Conservation (phyloP, 2,888 invertebrate genomes). For the Lasioglossum vierecki region DNA sequence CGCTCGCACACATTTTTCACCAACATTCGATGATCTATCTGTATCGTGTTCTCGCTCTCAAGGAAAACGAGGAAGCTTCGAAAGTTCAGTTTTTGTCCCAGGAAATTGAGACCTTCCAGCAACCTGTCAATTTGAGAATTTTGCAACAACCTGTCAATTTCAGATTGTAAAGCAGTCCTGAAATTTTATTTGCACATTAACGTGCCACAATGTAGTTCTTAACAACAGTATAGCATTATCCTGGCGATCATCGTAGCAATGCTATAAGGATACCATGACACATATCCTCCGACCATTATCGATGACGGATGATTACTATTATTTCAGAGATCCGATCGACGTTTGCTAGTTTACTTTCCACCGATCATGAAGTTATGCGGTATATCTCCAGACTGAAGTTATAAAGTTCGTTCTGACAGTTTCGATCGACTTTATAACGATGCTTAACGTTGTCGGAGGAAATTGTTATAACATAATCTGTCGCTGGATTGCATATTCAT, state of each 20-base stretch:
- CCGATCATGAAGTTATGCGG: background rate
- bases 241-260: slow-evolving; percentile 4
- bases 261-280: slow-evolving; percentile 11
- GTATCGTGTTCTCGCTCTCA: background rate
- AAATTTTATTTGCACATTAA: slow-evolving; percentile 13
- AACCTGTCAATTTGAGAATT: background rate
- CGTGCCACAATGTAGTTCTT: background rate
- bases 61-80: background rate
- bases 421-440: background rate
- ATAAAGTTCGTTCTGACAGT: background rate
- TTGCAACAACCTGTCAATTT: background rate
- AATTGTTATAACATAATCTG: background rate
- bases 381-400: background rate
- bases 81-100: background rate
- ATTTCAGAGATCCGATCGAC: slow-evolving; percentile 19
- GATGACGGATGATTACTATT: slow-evolving; percentile 11
- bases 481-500: background rate
- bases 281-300: slow-evolving; percentile 11
- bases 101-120: background rate
- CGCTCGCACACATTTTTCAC: background rate
- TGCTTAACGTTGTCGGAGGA: background rate
- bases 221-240: slow-evolving; percentile 7
- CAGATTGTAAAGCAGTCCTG: background rate
- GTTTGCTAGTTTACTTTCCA: slow-evolving; percentile 7
- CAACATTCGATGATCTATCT: background rate